Conservation (phyloP, 2,888 invertebrate species). For the Melitaea athalia region DNA sequence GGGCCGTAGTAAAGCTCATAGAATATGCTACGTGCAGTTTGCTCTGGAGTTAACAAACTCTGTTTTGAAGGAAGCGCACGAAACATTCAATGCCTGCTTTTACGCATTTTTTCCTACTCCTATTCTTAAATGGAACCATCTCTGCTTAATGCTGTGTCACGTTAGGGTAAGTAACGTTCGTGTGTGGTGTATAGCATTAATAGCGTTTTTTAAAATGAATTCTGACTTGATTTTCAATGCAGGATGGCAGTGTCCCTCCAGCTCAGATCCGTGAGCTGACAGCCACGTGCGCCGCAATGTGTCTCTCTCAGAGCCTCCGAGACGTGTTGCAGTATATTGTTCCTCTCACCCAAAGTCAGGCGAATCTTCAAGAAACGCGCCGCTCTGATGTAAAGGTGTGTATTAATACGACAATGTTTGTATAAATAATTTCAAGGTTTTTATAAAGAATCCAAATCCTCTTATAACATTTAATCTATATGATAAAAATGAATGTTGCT, state of each 20-base stretch:
- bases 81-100: slow-evolving; percentile 94
- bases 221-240: slow-evolving; percentile 5
- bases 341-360: slow-evolving; percentile 60
- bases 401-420: background rate
- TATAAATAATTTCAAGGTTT: background rate
- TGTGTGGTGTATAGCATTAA: background rate
- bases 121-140: slow-evolving; percentile 94
- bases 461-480: no score
- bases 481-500: no score
- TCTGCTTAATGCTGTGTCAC: slow-evolving; percentile 91
- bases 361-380: slow-evolving; percentile 47
- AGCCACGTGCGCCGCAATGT: slow-evolving; percentile 92
- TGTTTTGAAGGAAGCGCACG: slow-evolving; percentile 94
- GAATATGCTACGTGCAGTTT: slow-evolving; percentile 70
- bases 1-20: slow-evolving; percentile 67
- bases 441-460: no score
- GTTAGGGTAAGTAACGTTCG: slow-evolving; percentile 78
- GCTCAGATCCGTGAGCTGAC: slow-evolving; percentile 63
- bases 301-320: slow-evolving; percentile 79
- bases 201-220: background rate
- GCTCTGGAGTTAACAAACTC: slow-evolving; percentile 85
- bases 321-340: slow-evolving; percentile 72
- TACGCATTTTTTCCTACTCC: slow-evolving; percentile 98
- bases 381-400: slow-evolving; percentile 60
- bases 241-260: slow-evolving; percentile 65